These are phyloP conservation scores for Ictalurus furcatus DNA, from an alignment of 2,113 vertebrate species.

Conservation along the genomic window DNA sequence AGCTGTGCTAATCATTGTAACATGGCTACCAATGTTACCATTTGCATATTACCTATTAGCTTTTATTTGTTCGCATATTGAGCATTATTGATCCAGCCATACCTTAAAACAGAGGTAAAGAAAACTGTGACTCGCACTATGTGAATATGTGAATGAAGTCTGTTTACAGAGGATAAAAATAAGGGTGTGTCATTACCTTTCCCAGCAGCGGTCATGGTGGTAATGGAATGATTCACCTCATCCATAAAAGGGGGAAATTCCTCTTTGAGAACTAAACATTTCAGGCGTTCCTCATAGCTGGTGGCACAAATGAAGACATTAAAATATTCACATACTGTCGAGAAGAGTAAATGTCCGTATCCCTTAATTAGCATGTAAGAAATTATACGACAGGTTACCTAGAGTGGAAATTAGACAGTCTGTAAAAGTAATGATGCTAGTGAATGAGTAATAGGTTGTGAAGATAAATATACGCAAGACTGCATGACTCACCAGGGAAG, in stretches of 20 bases:
- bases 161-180: background rate
- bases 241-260: constrained; percentile 75
- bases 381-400: background rate
- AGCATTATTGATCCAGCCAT: too few species aligned
- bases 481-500: constrained; percentile 71
- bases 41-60: background rate
- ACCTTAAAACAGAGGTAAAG: background rate
- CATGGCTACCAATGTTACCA: background rate
- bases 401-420: background rate
- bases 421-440: background rate
- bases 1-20: background rate
- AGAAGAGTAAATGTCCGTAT: background rate
- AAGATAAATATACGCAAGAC: background rate
- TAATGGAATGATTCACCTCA: constrained; percentile 67
- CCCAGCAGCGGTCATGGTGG: constrained; percentile 69
- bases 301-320: constrained; percentile 33
- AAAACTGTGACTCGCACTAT: background rate
- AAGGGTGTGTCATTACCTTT: constrained; percentile 60
- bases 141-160: background rate
- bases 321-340: background rate
- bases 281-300: constrained; percentile 75
- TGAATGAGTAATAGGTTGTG: background rate
- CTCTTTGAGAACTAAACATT: constrained; percentile 76
- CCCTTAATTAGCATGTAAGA: background rate
- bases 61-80: background rate